These are phyloP conservation scores for Hypsibius dujardini DNA, from an alignment of 1,140 invertebrate species.

Conservation along the genomic window DNA sequence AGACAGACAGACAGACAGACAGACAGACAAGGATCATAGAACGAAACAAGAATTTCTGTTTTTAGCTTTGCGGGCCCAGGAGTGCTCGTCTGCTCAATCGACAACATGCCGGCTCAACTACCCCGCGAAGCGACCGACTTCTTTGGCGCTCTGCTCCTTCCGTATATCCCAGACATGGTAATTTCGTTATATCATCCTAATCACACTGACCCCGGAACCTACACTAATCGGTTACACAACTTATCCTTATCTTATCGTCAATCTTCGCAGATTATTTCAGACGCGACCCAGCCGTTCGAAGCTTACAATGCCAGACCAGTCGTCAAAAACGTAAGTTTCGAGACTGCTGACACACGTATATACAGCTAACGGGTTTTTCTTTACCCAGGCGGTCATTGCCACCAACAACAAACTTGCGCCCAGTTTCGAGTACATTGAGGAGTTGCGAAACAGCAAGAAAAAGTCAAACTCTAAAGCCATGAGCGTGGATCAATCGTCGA, in stretches of 20 bases:
- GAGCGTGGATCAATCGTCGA: conserved; percentile 20
- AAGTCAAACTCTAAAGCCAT: neutral
- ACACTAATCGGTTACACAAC: neutral
- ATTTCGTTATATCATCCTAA: conserved; percentile 21
- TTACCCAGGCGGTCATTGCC: conserved; percentile 70
- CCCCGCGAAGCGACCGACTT: conserved; percentile 91
- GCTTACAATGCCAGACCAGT: conserved; percentile 55
- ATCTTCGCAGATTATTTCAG: conserved; percentile 50
- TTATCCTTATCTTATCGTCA: conserved; percentile 15
- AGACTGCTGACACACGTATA: neutral
- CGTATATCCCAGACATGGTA: conserved; percentile 69
- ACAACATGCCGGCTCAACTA: conserved; percentile 98
- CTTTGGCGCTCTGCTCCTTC: conserved; percentile 78
- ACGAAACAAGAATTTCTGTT: conserved; percentile 14
- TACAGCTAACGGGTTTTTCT: conserved; percentile 18
- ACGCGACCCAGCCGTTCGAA: conserved; percentile 62
- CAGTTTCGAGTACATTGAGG: conserved; percentile 82
- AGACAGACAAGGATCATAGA: no score
- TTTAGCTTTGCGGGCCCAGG: conserved; percentile 77
- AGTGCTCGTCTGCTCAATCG: conserved; percentile 92
- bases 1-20: no score
- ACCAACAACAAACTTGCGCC: conserved; percentile 80
- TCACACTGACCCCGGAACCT: neutral
- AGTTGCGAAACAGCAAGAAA: conserved; percentile 42
- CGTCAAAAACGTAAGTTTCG: conserved; percentile 53